Conservation (phyloP, 2,113 vertebrate species). For the Aptenodytes patagonicus region DNA sequence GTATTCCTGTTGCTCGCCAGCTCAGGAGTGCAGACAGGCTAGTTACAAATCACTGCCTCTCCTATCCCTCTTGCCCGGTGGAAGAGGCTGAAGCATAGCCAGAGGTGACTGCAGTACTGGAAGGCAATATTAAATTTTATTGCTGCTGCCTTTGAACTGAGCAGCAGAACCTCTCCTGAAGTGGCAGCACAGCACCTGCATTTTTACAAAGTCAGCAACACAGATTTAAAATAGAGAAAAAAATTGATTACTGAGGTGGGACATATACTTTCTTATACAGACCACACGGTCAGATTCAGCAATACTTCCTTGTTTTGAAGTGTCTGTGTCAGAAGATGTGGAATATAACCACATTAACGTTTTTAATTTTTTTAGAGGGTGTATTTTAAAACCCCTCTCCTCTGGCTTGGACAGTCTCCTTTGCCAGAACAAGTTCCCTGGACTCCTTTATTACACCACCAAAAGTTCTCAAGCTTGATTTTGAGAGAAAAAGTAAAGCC, state of each 20-base stretch:
- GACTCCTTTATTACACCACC: constrained; percentile 52
- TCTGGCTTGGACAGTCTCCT: background rate
- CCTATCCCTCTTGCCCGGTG: background rate
- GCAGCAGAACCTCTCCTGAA: background rate
- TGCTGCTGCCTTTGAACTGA: background rate
- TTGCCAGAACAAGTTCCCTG: constrained; percentile 22
- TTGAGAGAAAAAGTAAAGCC: constrained; percentile 23
- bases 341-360: background rate
- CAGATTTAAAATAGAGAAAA: background rate
- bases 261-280: background rate
- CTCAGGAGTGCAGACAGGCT: background rate
- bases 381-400: background rate
- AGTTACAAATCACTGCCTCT: background rate
- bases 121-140: background rate
- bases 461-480: constrained; percentile 68
- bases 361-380: background rate
- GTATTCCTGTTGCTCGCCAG: background rate
- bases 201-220: background rate
- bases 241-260: background rate
- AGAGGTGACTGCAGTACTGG: background rate
- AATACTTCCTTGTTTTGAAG: background rate
- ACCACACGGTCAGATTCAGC: background rate
- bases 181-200: background rate
- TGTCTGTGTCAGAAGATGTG: background rate
- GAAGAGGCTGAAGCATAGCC: background rate